Base-by-base conservation (phyloP, 2,888 invertebrate species). In the Cheiracanthium punctorium region DNA sequence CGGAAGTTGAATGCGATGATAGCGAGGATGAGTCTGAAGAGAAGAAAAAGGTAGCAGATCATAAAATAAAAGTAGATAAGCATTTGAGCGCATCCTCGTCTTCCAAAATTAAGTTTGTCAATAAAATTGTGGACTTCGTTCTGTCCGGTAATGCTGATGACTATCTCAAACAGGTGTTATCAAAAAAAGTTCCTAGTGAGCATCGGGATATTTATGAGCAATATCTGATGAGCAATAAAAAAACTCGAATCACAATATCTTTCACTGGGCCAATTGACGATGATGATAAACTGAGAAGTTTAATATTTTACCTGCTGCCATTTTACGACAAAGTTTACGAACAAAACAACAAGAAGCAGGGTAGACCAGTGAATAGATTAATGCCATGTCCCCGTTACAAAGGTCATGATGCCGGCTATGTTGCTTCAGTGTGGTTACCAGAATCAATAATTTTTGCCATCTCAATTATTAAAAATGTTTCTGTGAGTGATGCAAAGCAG, bases 391-490 rank as follows among this genome's bases (percentile, higher is more conserved):
- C 14, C 1, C 32, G 32, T 17, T 33, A 33, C n/a, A 24, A 33
- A 33, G 24, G 2, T 37, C 48, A 37, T 12, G 32, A 43, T 67
- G 32, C 32, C 28, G n/a, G 17, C 4, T 81, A 74, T 52, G 52
- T 81, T 4, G 67, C 20, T 1, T 67, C 43, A n/a, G 81, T 81
- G 0, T 81, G 74, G 81, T 24, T 81, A 20, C 81, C 81, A 28
- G 74, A 81, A 37, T 29, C 74, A 12, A 74, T 81, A 0, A 58
- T 58, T 58, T 58, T 17, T 58, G 58, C 58, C 24, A 58, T 58
- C 1, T 58, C 58, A 58, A 2, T 7, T 7, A 58, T 58, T 5
- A 4, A 24, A 24, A 58, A n/a, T 58, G 12, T 58, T 7, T 58
- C 58, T 17, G n/a, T 58, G 12, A 0, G 1, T 12, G 58, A 58